A percentile compares a stretch with the other conserved stretches of the same genome.
These are phyloP conservation scores for Spondyliosoma cantharus DNA, from an alignment of 2,797 vertebrate species.

Conservation along the genomic window DNA sequence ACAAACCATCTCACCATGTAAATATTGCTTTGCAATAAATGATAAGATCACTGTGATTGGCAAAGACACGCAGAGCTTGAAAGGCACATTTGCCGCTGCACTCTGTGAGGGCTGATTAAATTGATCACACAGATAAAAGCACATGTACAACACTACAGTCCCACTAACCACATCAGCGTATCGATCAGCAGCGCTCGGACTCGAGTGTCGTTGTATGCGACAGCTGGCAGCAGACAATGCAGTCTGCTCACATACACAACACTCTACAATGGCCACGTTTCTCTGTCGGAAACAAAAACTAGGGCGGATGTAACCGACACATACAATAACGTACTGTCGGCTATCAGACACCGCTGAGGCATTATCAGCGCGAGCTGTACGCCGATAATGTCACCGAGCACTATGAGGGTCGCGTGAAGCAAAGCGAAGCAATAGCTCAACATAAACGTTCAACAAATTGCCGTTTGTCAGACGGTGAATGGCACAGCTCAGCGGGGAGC, in stretches of 20 bases:
- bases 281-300: conserved; percentile 77
- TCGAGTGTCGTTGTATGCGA: conserved; percentile 67
- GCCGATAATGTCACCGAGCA: neutral
- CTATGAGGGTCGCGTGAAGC: conserved; percentile 18
- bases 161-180: conserved; percentile 46
- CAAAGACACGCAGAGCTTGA: conserved; percentile 7
- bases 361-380: neutral
- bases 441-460: conserved; percentile 67
- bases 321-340: conserved; percentile 35
- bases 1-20: neutral
- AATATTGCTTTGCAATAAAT: neutral
- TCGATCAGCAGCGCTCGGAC: conserved; percentile 54
- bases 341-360: conserved; percentile 2
- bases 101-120: conserved; percentile 22
- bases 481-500: conserved; percentile 42
- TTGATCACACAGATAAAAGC: conserved; percentile 25
- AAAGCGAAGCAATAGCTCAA: conserved; percentile 23
- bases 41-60: conserved; percentile 14
- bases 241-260: conserved; percentile 56
- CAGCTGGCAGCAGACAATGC: conserved; percentile 77
- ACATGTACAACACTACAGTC: conserved; percentile 19
- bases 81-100: neutral
- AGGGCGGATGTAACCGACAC: conserved; percentile 75
- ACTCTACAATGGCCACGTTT: conserved; percentile 81
- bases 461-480: conserved; percentile 27